Conservation (phyloP, 2,797 vertebrate genomes). For the Crenichthys baileyi region DNA sequence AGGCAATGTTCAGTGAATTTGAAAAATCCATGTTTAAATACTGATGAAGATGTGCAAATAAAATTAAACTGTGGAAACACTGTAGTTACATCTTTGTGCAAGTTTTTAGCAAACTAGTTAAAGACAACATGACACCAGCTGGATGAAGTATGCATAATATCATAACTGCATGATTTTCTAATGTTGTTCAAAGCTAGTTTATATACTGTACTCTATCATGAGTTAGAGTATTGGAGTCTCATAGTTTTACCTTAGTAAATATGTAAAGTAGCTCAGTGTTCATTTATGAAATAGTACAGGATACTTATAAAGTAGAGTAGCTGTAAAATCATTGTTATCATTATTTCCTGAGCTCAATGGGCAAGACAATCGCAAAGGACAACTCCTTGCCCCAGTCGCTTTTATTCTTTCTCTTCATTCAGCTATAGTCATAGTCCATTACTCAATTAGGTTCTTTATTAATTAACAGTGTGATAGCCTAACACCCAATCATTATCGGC, state of each 20-base stretch:
- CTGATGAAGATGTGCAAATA: conserved; percentile 42
- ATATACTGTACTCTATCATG: neutral
- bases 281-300: conserved; percentile 25
- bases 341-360: conserved; percentile 18
- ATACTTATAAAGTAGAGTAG: conserved; percentile 16
- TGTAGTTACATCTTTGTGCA: conserved; percentile 30
- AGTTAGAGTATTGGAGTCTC: neutral
- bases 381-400: conserved; percentile 14
- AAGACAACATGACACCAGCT: conserved; percentile 37
- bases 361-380: conserved; percentile 40
- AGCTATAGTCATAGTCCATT: conserved; percentile 51
- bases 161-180: neutral
- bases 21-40: conserved; percentile 33
- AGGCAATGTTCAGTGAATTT: too few relatives aligned
- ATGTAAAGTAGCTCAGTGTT: neutral
- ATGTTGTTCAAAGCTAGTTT: neutral
- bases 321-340: conserved; percentile 33
- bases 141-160: conserved; percentile 37
- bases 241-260: neutral
- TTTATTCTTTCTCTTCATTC: conserved; percentile 35
- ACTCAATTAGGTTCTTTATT: conserved; percentile 57
- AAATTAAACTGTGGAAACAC: conserved; percentile 39
- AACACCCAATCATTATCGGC: conserved; percentile 55
- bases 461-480: conserved; percentile 59
- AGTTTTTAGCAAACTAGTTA: conserved; percentile 55